Evolutionary conservation across 2,113 vertebrate species (phyloP).

Genomic region (Sinocyclocheilus maitianheensis): DNA sequence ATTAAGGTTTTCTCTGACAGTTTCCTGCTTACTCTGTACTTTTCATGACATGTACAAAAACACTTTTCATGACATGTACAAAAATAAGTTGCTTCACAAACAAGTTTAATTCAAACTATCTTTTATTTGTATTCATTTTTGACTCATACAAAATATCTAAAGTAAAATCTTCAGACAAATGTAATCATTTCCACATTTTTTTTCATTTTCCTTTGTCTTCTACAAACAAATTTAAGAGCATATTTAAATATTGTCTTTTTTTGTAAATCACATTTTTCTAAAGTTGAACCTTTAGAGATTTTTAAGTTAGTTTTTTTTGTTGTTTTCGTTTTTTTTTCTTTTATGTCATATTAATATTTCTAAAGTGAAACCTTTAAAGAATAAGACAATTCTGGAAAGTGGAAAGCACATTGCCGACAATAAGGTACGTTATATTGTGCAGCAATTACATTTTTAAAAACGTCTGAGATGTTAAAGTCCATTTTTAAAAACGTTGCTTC

Average conservation of each 20-base stretch:
- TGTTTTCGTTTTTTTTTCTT: background rate
- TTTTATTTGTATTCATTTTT: background rate
- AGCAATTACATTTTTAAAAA: slow-evolving; percentile 67
- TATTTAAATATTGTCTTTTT: background rate
- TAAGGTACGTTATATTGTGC: slow-evolving; percentile 65
- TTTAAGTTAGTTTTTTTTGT: background rate
- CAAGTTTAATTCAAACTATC: slow-evolving; percentile 1
- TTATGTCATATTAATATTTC: slow-evolving; percentile 20
- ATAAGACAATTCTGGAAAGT: slow-evolving; percentile 56
- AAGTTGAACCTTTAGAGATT: slow-evolving; percentile 42
- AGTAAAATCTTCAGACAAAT: slow-evolving; percentile 34
- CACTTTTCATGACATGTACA: background rate
- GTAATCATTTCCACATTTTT: background rate
- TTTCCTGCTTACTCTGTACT: background rate
- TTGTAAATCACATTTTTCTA: slow-evolving; percentile 35
- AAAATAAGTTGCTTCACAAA: slow-evolving; percentile 13
- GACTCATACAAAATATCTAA: slow-evolving; percentile 21
- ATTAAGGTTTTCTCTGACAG: background rate
- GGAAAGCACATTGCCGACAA: slow-evolving; percentile 53
- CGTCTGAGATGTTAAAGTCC: slow-evolving; percentile 63
- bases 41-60: background rate
- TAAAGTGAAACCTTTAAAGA: slow-evolving; percentile 57
- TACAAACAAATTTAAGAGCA: background rate
- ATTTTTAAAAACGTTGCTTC: slow-evolving; percentile 69
- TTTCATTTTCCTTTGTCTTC: background rate